A percentile compares a stretch with the other conserved stretches of the same genome.
Evolutionary conservation across 1,140 invertebrate species (phyloP).

Genomic region (Propsilocerus akamusi): DNA sequence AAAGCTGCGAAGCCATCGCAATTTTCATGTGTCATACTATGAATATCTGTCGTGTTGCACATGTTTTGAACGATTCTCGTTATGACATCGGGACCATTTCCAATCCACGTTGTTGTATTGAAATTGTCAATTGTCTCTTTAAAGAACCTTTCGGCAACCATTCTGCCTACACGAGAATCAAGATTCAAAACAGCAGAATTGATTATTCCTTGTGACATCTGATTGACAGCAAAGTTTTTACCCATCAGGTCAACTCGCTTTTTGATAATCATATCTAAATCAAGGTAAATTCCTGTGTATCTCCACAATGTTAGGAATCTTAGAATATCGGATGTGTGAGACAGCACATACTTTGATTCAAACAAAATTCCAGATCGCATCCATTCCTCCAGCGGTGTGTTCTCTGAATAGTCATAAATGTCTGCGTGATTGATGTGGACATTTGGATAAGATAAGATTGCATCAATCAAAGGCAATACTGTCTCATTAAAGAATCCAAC

Average conservation of each 20-base stretch:
- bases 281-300: constrained; percentile 34
- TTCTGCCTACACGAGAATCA: not conserved
- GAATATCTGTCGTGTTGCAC: not conserved
- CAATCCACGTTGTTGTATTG: not conserved
- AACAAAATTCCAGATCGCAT: constrained; percentile 20
- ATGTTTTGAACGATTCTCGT: not conserved
- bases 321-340: constrained; percentile 29
- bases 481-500: not conserved
- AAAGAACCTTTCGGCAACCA: not conserved
- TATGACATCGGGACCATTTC: not conserved
- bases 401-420: not conserved
- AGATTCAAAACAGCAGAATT: not conserved
- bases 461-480: not conserved
- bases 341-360: constrained; percentile 25
- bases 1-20: not conserved
- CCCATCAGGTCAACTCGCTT: constrained; percentile 11
- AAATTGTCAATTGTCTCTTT: not conserved
- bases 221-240: constrained; percentile 7
- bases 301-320: constrained; percentile 34
- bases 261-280: constrained; percentile 31
- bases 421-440: not conserved
- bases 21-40: not conserved
- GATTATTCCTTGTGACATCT: not conserved
- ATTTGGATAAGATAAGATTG: not conserved
- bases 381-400: constrained; percentile 27